Evolutionary conservation across 2,797 vertebrate species (phyloP), one percentile per base, ranked within the genome.

Genomic region (Netta rufina): DNA sequence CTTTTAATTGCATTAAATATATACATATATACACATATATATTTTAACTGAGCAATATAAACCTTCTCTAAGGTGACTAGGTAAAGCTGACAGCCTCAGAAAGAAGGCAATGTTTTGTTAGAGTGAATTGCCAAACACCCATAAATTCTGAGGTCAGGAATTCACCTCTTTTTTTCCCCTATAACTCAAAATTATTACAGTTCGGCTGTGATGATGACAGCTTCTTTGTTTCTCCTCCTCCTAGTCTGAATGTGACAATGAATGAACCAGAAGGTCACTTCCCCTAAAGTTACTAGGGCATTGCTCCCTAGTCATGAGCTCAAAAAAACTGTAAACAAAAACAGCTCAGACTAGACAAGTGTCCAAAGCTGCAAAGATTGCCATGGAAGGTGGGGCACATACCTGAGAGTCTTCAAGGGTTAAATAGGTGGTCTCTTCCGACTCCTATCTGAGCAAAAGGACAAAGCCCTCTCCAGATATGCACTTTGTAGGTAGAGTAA

Each of bases 181-280:
- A 25, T 74, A 91, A 27, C 7, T 67, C 14, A 78, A 66, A 75
- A 45, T 3, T 22, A 15, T 22, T 74, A 90, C 60, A 79, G 7
- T 62, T 66, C 6, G 0, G 11, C 54, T 54, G 3, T 32, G 56
- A 70, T 65, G 32, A 36, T 17, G 57, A 60, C 19, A 80, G 28
- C 8, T 64, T 38, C n/a, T 32, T 82, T 71, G 28, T 47, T 84
- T 65, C 54, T 8, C 1, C 45, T 88, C 36, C 33, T 75, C 51
- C 57, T 22, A 69, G 51, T 57, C 41, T 51, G 3, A 19, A 32
- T 43, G 25, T 79, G 51, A 58, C 51, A 78, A 51, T 22, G 28
- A 93, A 38, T 51, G 69, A 93, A 78, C 8, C 20, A 64, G 86
- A 89, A 90, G 15, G 28, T 72, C 32, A 11, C 47, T 84, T 81